Percentiles rank a stretch among this genome's conserved stretches.
Conservation (phyloP, 2,797 vertebrate genomes). For the Lateolabrax maculatus region DNA sequence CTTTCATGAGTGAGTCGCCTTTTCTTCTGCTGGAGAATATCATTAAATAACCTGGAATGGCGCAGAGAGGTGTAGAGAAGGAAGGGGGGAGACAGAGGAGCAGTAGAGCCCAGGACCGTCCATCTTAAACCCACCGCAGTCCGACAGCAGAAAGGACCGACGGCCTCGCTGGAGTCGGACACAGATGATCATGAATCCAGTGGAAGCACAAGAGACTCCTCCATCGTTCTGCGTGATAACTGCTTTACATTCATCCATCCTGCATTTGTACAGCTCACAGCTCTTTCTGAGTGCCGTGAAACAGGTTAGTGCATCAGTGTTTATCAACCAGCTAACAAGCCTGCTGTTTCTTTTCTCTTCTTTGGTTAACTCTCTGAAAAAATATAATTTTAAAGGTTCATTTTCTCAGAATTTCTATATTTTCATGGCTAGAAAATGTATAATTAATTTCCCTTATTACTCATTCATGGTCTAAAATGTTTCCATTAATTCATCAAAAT, state of each 20-base stretch:
- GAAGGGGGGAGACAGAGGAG: conserved; percentile 19
- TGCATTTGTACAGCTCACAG: not conserved
- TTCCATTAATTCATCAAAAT: not conserved
- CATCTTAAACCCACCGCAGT: conserved; percentile 33
- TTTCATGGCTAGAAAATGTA: not conserved
- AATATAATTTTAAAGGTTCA: not conserved
- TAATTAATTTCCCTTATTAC: not conserved
- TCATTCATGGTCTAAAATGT: not conserved
- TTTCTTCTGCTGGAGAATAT: conserved; percentile 41
- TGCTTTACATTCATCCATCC: not conserved
- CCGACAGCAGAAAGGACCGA: too few species aligned
- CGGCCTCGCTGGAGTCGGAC: not conserved
- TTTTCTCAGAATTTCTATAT: not conserved
- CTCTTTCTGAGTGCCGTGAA: not conserved
- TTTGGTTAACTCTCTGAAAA: not conserved
- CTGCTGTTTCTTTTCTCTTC: too few species aligned
- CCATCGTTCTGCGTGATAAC: not conserved
- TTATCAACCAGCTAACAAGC: not conserved
- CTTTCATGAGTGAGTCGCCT: conserved; percentile 64
- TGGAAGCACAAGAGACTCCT: not conserved
- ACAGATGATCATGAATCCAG: conserved; percentile 10
- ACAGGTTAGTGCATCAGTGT: not conserved
- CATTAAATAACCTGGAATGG: conserved; percentile 55
- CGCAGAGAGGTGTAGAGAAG: conserved; percentile 27
- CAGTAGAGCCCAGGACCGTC: conserved; percentile 27